Evolutionary conservation across 2,888 invertebrate genomes (phyloP).

Genomic region (Malthinus flaveolus): DNA sequence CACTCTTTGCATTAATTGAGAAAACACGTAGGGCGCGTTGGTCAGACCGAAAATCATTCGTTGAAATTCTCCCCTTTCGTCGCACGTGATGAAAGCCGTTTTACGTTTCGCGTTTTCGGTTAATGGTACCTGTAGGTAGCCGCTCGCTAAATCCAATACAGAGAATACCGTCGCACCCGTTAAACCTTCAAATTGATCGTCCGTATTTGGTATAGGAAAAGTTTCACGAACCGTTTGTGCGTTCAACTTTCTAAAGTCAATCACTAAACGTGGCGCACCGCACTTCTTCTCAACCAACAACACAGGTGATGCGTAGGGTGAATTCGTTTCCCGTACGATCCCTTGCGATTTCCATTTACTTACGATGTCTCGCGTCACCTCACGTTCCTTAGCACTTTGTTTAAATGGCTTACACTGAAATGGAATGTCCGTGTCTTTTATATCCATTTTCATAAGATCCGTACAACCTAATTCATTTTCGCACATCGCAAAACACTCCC

Average conservation of each 20-base stretch:
- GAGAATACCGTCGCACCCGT: slow-evolving; percentile 22
- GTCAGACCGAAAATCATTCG: slow-evolving; percentile 41
- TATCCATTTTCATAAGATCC: slow-evolving; percentile 15
- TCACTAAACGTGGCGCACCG: slow-evolving; percentile 28
- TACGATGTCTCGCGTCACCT: slow-evolving; percentile 23
- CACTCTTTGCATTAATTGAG: slow-evolving; percentile 36
- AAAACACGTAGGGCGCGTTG: slow-evolving; percentile 42
- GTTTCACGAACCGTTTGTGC: slow-evolving; percentile 22
- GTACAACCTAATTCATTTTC: slow-evolving; percentile 20
- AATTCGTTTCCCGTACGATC: slow-evolving; percentile 34
- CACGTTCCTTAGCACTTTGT: slow-evolving; percentile 9
- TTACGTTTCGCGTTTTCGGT: slow-evolving; percentile 14
- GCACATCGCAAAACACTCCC: slow-evolving; percentile 16
- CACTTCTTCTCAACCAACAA: slow-evolving; percentile 30
- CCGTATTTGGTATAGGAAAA: slow-evolving; percentile 30
- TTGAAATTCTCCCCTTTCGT: slow-evolving; percentile 41
- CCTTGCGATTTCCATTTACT: slow-evolving; percentile 30
- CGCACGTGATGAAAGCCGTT: slow-evolving; percentile 34
- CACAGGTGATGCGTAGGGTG: slow-evolving; percentile 32
- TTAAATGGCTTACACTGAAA: slow-evolving; percentile 20
- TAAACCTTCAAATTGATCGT: slow-evolving; percentile 30
- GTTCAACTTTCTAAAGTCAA: slow-evolving; percentile 32
- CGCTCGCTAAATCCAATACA: slow-evolving; percentile 14
- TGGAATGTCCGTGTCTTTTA: slow-evolving; percentile 16
- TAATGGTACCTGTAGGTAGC: slow-evolving; percentile 18